Base-by-base conservation (phyloP, 2,797 vertebrate genomes). In the Notolepis coatsorum region DNA sequence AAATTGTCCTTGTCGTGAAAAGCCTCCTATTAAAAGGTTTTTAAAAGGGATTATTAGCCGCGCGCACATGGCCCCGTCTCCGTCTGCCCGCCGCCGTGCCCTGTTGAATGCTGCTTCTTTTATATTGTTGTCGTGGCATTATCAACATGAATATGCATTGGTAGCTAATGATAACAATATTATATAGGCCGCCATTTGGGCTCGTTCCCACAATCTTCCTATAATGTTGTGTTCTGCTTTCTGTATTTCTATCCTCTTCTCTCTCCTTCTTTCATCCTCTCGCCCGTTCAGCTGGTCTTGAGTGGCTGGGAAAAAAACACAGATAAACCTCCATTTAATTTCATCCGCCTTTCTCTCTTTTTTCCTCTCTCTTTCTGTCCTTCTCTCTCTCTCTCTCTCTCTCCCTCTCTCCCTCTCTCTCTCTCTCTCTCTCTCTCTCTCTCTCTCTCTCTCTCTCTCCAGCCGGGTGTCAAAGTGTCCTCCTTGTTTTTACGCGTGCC, bases 401-500 rank as follows among this genome's bases (percentile, higher is more conserved):
- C 24, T 21, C 9, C 20, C 12, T 33, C 7, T 56, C 8, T 0
- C 6, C 37, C 43, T 6, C 47, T 9, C 56, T 27, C 13, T 5
- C 48, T n/a, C 23, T 81, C 67, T 71, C 80, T 73, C 61, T 84
- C 82, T 84, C 75, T 81, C 77, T 90, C 79, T 80, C 84, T 88
- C 90, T 88, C 89, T 88, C 77, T 88, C 87, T 84, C 82, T 75
- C 84, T n/a, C n/a, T 84, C 84, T 18, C 28, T 51, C 13, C 28
- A 89, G 90, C 92, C 87, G 89, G 92, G 90, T 92, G 88, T 90
- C 91, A 89, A 86, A 89, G 88, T 80, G 88, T 89, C 82, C 69
- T 83, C 82, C 90, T 91, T 91, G 91, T 92, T 88, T 89, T 87
- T 88, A 89, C 92, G 87, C 89, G 91, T 93, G 93, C 90, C 90